Base-by-base conservation (phyloP, 2,797 vertebrate species). In the Alcedo quadribrachys region DNA sequence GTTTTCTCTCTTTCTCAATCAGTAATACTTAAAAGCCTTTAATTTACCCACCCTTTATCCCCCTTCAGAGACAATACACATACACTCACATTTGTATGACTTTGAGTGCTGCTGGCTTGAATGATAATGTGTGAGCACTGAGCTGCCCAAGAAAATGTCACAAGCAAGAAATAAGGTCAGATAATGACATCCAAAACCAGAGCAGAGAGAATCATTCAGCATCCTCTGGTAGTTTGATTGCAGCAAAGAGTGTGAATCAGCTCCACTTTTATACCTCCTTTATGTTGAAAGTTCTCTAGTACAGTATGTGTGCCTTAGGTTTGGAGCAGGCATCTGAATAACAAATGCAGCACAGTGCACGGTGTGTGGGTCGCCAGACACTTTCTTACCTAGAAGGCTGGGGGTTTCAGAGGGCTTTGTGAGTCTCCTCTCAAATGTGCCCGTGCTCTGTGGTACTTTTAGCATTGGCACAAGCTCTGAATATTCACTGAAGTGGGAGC, bases 1-100 rank as follows among this genome's bases (percentile, higher is more conserved):
- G 95, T 97, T 98, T 97, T 97, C 96, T 95, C 80, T 93, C 89
- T 97, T 97, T 96, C 84, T 97, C 96, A 96, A 96, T 97, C 96
- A 97, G 96, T 85, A 95, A 92, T 96, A 96, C 92, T 97, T 97
- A 96, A 97, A 97, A 98, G 91, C 95, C 97, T 96, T 97, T 96
- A 89, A 97, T 96, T 97, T 96, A 87, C 73, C 77, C 57, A 45
- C 54, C 77, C 43, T 70, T 93, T 75, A 22, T 73, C 43, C 69
- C 33, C 73, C 73, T 90, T 92, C 90, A 92, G 70, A 37, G 6
- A 58, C 32, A 35, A 35, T n/a, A 93, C 82, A 87, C 79, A 73
- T 21, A 60, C 66, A 70, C 68, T 86, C 75, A 73, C 80, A 90
- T 93, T 96, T 95, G 68, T 82, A 95, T 95, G 89, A 92, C 87